Evolutionary conservation across 2,113 vertebrate species (phyloP).

Genomic region (Podiceps cristatus): DNA sequence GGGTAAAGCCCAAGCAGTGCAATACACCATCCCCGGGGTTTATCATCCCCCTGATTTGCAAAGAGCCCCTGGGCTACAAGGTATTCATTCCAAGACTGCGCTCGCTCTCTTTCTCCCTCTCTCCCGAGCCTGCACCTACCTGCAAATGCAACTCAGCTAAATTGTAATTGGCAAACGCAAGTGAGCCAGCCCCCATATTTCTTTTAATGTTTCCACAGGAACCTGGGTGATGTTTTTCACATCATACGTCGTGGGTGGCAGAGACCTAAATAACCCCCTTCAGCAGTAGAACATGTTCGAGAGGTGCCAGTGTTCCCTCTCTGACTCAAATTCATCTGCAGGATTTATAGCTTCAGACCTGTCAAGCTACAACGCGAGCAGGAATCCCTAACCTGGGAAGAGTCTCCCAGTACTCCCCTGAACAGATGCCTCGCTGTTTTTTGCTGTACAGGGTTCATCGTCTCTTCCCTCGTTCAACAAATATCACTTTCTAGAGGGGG

Average conservation of each 20-base stretch:
- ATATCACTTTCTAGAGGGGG: neutral
- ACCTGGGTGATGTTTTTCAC: constrained; percentile 24
- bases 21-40: neutral
- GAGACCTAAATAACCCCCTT: constrained; percentile 38
- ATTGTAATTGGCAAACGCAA: neutral
- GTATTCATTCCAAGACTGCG: neutral
- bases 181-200: constrained; percentile 11
- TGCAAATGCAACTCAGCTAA: constrained; percentile 45
- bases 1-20: neutral
- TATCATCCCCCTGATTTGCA: neutral
- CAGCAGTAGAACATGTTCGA: neutral
- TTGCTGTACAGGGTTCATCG: neutral
- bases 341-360: constrained; percentile 11
- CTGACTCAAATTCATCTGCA: neutral
- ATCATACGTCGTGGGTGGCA: constrained; percentile 54
- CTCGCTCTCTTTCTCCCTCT: neutral
- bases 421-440: fast-evolving
- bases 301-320: neutral
- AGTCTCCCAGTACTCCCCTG: neutral
- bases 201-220: constrained; percentile 34
- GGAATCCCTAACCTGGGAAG: neutral
- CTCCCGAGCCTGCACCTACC: constrained; percentile 54
- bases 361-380: neutral
- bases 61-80: neutral
- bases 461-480: neutral